These are phyloP conservation scores for Cryptoblepharus egeriae DNA, from an alignment of 2,797 vertebrate species.

Conservation along the genomic window DNA sequence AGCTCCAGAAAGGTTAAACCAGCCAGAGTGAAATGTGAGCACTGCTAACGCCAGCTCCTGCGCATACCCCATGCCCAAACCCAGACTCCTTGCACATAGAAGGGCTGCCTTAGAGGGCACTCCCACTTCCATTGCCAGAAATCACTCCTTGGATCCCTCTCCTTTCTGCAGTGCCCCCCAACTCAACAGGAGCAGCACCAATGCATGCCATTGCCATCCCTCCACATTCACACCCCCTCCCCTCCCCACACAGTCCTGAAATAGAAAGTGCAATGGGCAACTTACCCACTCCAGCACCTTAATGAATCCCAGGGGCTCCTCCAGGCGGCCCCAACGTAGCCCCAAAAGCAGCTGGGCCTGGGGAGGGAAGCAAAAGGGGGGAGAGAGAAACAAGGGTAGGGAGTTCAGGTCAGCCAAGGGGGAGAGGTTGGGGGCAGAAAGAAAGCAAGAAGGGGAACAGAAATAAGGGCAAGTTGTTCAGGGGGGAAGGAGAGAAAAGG, in stretches of 20 bases:
- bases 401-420: conserved; percentile 19
- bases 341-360: conserved; percentile 78
- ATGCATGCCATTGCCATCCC: neutral
- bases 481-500: too few species aligned
- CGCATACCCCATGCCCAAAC: neutral
- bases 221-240: too few species aligned
- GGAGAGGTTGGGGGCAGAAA: too few species aligned
- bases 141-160: neutral
- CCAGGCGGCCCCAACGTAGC: conserved; percentile 85
- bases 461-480: too few species aligned
- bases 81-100: conserved; percentile 70
- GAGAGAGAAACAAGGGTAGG: conserved; percentile 14
- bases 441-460: too few species aligned
- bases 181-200: conserved; percentile 11
- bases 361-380: conserved; percentile 37
- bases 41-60: conserved; percentile 29
- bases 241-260: conserved; percentile 29
- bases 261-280: conserved; percentile 61
- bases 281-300: conserved; percentile 93
- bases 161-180: neutral
- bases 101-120: conserved; percentile 59
- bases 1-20: conserved; percentile 70
- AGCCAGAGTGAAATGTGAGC: conserved; percentile 71
- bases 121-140: conserved; percentile 47
- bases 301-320: conserved; percentile 91